phyloP scores from a whole-genome alignment of 2,888 invertebrate species.

The Sceliomorpha sp. region DNA sequence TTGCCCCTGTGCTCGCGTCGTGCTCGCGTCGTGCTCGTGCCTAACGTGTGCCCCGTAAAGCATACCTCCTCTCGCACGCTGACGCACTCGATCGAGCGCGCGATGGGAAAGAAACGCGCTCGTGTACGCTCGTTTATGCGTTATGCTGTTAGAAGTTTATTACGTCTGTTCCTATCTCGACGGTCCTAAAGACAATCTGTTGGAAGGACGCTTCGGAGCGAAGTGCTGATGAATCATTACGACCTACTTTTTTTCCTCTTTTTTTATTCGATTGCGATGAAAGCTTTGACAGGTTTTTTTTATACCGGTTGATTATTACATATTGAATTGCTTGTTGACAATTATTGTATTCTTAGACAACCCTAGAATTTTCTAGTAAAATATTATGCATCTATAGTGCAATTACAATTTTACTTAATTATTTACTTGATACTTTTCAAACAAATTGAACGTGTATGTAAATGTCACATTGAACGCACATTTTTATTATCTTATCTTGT shows the following conservation, averaged over 20 bases:
- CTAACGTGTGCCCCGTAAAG: slow-evolving; percentile 66
- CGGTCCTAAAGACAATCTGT: slow-evolving; percentile 14
- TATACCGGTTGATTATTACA: no score
- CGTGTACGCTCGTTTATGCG: slow-evolving; percentile 30
- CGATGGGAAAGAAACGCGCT: slow-evolving; percentile 27
- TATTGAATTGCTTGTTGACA: no score
- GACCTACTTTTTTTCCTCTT: slow-evolving; percentile 1
- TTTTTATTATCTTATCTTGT: no score
- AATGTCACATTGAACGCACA: no score
- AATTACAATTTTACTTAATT: no score
- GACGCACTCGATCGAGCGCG: slow-evolving; percentile 26
- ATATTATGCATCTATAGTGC: no score
- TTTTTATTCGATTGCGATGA: no score
- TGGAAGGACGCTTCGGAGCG: slow-evolving; percentile 39
- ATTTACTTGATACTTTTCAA: no score
- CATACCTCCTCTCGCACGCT: slow-evolving; percentile 27
- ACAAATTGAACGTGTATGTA: no score
- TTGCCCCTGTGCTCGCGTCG: slow-evolving; percentile 62
- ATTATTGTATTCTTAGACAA: no score
- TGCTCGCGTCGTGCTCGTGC: slow-evolving; percentile 70
- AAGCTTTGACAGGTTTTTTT: no score
- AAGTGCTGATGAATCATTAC: slow-evolving; percentile 41
- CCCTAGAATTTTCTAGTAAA: no score
- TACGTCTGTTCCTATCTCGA: slow-evolving; percentile 36
- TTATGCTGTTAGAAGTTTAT: slow-evolving; percentile 45